Evolutionary conservation across 2,113 vertebrate species (phyloP), one percentile per base, ranked within the genome.

Genomic region (Canis aureus): DNA sequence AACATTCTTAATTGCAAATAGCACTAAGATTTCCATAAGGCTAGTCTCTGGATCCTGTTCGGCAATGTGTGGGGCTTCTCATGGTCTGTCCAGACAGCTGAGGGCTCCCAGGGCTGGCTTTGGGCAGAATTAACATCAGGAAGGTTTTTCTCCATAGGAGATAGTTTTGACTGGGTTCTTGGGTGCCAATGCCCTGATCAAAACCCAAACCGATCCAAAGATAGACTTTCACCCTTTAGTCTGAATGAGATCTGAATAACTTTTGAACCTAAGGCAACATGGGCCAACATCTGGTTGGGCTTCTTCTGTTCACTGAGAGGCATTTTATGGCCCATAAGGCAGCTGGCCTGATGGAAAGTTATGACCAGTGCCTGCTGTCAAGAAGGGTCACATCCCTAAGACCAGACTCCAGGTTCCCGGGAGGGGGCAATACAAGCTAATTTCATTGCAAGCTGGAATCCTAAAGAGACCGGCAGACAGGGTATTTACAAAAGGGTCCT

Each of bases 401-500:
- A 73, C 17, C n/a, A 85, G 92, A 84, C 35, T 74, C 53, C 35
- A 66, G 80, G 59, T 76, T 71, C 38, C 92, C 25, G 1, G 88
- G 66, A 90, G 13, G 29, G 80, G 69, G 78, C 15, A 2, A 43
- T 32, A 8, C 35, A 96, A 89, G 27, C 71, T 88, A 49, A 94
- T 91, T 85, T 94, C 84, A 43, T 79, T 91, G 59, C 20, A 64
- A 49, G 29, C 3, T 86, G 57, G n/a, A 94, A 91, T 49, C 89
- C 71, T 57, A 78, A 74, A 93, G 89, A 94, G 78, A 85, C 32
- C 53, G 60, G 66, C 84, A 82, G 57, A 97, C 60, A 49, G 5
- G 32, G 69, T 71, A 60, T 85, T 95, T 66, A 84, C 38, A 93
- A 79, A 82, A 97, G 85, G 55, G 85, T 94, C 89, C 53, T 55